These are phyloP conservation scores for Lutjanus erythropterus DNA, from an alignment of 2,113 vertebrate species.

Conservation along the genomic window DNA sequence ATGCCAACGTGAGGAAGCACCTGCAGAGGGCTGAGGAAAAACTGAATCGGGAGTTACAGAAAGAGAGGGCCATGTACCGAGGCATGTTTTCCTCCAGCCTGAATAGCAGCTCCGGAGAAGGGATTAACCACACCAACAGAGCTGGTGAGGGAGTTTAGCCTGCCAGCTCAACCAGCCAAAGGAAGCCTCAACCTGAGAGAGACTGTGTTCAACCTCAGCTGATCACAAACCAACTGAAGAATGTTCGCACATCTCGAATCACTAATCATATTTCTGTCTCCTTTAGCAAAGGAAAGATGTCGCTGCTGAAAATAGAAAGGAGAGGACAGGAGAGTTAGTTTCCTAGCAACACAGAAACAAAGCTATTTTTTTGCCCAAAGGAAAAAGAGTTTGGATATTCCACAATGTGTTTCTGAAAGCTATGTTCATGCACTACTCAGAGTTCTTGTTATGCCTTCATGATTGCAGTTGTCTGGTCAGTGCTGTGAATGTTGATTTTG, in stretches of 20 bases:
- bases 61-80: conserved; percentile 89
- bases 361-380: neutral
- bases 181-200: conserved; percentile 36
- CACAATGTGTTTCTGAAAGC: conserved; percentile 30
- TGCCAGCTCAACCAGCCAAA: conserved; percentile 10
- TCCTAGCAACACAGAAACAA: conserved; percentile 74
- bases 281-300: conserved; percentile 39
- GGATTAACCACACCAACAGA: conserved; percentile 51
- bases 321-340: conserved; percentile 57
- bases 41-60: conserved; percentile 85
- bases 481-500: conserved; percentile 50
- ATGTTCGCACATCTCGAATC: conserved; percentile 9
- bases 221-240: conserved; percentile 24
- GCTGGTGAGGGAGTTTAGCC: conserved; percentile 47
- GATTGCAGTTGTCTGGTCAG: conserved; percentile 39
- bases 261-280: conserved; percentile 1
- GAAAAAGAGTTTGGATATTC: conserved; percentile 14
- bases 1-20: conserved; percentile 87
- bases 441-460: conserved; percentile 22
- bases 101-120: conserved; percentile 54
- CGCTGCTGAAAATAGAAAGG: conserved; percentile 68
- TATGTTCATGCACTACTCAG: conserved; percentile 41
- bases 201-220: conserved; percentile 26
- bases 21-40: conserved; percentile 88
- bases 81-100: conserved; percentile 88